Evolutionary conservation across 2,113 vertebrate species (phyloP).

Genomic region (Silurus glanis): DNA sequence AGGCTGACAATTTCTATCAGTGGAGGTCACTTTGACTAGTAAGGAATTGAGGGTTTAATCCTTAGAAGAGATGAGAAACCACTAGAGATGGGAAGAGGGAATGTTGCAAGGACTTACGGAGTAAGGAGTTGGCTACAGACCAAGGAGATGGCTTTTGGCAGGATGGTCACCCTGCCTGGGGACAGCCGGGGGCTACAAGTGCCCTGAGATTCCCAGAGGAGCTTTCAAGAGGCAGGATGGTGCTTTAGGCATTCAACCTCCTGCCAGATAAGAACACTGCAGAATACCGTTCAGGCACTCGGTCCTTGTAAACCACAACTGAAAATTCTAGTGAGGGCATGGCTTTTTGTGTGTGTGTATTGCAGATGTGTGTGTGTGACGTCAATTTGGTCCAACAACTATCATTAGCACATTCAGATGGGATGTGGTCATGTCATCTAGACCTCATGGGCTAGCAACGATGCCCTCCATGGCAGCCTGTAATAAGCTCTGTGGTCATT

Average conservation of each 20-base stretch:
- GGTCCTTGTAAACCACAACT: conserved; percentile 62
- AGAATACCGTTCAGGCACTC: conserved; percentile 60
- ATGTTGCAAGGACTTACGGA: conserved; percentile 8
- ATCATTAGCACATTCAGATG: conserved; percentile 71
- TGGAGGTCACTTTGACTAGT: conserved; percentile 47
- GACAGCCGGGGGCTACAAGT: conserved; percentile 48
- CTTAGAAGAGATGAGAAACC: conserved; percentile 46
- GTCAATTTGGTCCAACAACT: conserved; percentile 68
- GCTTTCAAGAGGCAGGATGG: conserved; percentile 44
- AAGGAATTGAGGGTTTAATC: conserved; percentile 46
- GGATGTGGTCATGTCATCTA: conserved; percentile 55
- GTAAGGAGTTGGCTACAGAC: conserved; percentile 45
- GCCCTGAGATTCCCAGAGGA: conserved; percentile 49
- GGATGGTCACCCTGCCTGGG: conserved; percentile 32
- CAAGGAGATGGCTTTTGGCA: conserved; percentile 41
- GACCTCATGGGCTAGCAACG: conserved; percentile 44
- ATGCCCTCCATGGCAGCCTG: conserved; percentile 44
- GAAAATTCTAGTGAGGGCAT: conserved; percentile 63
- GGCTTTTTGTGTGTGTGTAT: conserved; percentile 57
- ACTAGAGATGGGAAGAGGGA: conserved; percentile 27
- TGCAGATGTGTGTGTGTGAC: conserved; percentile 58
- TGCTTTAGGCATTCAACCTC: conserved; percentile 42
- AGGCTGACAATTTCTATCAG: conserved; percentile 47
- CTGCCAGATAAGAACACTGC: conserved; percentile 58
- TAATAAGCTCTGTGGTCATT: conserved; percentile 36